phyloP scores from a whole-genome alignment of 2,797 vertebrate genomes.

The Pseudochaenichthys georgianus region DNA sequence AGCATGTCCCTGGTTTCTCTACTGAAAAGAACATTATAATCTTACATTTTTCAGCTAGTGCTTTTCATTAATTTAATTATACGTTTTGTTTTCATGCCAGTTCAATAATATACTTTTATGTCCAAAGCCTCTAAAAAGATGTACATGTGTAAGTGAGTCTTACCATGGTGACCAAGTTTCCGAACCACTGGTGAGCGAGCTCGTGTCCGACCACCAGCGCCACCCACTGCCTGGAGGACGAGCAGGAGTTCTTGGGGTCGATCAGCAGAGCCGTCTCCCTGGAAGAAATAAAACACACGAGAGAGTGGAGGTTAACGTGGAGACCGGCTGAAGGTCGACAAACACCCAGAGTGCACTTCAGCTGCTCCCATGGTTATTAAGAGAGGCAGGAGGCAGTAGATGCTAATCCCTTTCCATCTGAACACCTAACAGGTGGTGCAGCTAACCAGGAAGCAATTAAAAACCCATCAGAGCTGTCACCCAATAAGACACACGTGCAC shows the following conservation, averaged over 20 bases:
- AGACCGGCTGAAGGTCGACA: conserved; percentile 14
- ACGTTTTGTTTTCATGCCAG: no score
- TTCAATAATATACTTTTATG: neutral
- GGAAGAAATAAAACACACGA: conserved; percentile 25
- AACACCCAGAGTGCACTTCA: neutral
- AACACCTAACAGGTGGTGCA: conserved; percentile 36
- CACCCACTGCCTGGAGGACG: conserved; percentile 98
- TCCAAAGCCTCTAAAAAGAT: neutral
- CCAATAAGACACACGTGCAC: neutral
- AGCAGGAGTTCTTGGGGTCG: conserved; percentile 97
- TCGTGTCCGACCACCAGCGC: conserved; percentile 98
- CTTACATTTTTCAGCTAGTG: no score
- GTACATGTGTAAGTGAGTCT: neutral
- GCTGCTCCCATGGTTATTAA: conserved; percentile 18
- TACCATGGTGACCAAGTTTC: conserved; percentile 99
- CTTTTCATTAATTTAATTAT: no score
- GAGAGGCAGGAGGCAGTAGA: conserved; percentile 1
- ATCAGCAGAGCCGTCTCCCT: conserved; percentile 99
- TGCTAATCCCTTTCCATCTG: conserved; percentile 21
- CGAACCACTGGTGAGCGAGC: conserved; percentile 99
- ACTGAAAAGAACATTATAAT: no score
- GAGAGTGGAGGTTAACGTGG: conserved; percentile 8
- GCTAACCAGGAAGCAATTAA: conserved; percentile 29
- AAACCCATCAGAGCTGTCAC: conserved; percentile 16
- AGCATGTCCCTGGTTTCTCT: no score